Evolutionary conservation across 2,797 vertebrate species (phyloP).

Genomic region (Peromyscus melanophrys): DNA sequence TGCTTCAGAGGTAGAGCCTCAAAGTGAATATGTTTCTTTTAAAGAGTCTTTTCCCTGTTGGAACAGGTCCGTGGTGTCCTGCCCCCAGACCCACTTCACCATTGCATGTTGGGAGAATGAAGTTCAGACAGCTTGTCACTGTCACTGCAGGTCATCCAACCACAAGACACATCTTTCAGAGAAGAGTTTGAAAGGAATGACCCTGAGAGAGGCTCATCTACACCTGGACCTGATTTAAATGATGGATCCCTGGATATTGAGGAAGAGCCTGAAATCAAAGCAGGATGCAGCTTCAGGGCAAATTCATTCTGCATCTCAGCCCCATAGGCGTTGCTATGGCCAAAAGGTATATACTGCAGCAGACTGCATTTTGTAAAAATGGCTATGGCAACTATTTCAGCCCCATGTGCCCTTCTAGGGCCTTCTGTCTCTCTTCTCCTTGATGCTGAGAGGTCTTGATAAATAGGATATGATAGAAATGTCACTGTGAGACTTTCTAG

Average conservation of each 20-base stretch:
- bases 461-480: slow-evolving; percentile 33
- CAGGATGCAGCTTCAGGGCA: not conserved
- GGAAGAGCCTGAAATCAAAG: not conserved
- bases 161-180: not conserved
- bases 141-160: not conserved
- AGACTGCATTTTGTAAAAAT: not conserved
- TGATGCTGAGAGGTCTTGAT: not conserved
- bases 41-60: not conserved
- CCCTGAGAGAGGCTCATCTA: not conserved
- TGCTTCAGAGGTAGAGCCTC: not conserved
- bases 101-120: not conserved
- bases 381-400: not conserved
- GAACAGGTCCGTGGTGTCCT: not conserved
- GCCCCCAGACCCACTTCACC: not conserved
- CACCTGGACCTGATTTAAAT: not conserved
- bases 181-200: not conserved
- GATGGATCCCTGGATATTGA: not conserved
- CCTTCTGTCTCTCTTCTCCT: not conserved
- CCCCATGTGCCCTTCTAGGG: not conserved
- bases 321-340: not conserved
- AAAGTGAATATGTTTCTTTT: not conserved
- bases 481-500: not conserved
- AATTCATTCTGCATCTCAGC: not conserved
- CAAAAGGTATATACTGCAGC: not conserved
- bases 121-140: no score